These are phyloP conservation scores for Sphaerodactylus townsendi DNA, from an alignment of 2,113 vertebrate species.

Conservation along the genomic window DNA sequence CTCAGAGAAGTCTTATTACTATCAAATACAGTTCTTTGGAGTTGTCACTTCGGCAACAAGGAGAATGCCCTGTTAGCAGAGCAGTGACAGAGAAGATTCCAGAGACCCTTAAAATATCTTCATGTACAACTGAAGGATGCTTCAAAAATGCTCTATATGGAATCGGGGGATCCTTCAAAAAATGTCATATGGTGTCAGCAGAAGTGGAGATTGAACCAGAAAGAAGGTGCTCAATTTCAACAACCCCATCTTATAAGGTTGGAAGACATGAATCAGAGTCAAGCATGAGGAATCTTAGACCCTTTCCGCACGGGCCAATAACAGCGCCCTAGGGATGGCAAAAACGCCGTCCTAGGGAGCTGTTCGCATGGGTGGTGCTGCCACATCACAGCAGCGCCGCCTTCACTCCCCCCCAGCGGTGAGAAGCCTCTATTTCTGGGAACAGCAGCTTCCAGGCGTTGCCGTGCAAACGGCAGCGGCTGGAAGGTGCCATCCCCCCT, in stretches of 20 bases:
- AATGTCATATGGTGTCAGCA: neutral
- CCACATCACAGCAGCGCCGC: no score
- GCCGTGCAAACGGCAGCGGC: no score
- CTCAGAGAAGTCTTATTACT: neutral
- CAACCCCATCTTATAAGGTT: neutral
- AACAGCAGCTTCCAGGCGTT: no score
- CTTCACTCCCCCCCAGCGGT: no score
- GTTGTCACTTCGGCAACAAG: neutral
- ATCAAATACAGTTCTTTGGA: neutral
- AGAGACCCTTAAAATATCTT: neutral
- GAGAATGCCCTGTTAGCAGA: neutral
- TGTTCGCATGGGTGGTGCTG: no score
- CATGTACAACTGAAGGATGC: neutral
- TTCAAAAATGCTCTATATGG: neutral
- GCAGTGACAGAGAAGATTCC: neutral
- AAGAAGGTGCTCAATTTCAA: neutral
- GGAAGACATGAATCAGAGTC: neutral
- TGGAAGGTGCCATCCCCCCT: no score
- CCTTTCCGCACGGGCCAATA: no score
- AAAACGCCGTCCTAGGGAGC: no score
- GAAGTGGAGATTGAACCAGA: neutral
- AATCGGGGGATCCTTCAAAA: accelerated
- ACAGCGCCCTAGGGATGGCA: no score
- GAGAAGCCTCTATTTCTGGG: no score
- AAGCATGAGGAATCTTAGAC: no score